phyloP scores from a whole-genome alignment of 37 sponge, comb jelly and placozoan genomes.

The Hormiphora californensis region DNA sequence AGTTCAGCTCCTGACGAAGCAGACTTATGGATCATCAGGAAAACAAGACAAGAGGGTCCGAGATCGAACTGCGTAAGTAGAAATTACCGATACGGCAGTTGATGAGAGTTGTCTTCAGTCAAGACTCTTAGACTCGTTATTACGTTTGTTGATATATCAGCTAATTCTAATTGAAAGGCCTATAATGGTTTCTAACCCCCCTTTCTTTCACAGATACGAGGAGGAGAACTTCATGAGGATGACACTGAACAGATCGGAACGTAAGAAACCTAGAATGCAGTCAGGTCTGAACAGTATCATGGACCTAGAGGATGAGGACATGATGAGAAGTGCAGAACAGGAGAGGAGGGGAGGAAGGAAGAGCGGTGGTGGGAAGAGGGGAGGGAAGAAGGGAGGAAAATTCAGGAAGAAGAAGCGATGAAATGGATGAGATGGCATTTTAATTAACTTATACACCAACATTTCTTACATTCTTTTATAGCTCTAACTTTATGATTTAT shows the following conservation, averaged over 20 bases:
- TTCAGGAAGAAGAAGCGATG: neutral
- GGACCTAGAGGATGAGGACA: neutral
- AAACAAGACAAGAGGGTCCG: neutral
- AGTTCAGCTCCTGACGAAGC: neutral
- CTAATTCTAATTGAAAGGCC: neutral
- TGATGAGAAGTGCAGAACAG: neutral
- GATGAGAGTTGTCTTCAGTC: too few species aligned
- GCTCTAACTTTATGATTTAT: too few species aligned
- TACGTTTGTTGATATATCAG: neutral
- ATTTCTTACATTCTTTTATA: too few species aligned
- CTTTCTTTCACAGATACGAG: neutral
- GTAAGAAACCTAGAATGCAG: constrained; percentile 6
- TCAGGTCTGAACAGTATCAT: neutral
- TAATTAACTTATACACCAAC: too few species aligned
- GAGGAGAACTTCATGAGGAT: constrained; percentile 19
- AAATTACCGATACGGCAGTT: too few species aligned
- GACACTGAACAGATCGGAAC: neutral
- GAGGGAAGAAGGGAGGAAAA: neutral
- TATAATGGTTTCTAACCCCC: neutral
- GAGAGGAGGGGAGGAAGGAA: neutral
- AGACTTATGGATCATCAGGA: neutral
- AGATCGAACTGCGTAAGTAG: neutral
- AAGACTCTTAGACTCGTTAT: too few species aligned
- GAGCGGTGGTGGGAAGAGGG: neutral
- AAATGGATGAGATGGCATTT: too few species aligned